A percentile compares a stretch with the other conserved stretches of the same genome.
These are phyloP conservation scores for Elmis aenea DNA, from an alignment of 2,888 invertebrate species.

Conservation along the genomic window DNA sequence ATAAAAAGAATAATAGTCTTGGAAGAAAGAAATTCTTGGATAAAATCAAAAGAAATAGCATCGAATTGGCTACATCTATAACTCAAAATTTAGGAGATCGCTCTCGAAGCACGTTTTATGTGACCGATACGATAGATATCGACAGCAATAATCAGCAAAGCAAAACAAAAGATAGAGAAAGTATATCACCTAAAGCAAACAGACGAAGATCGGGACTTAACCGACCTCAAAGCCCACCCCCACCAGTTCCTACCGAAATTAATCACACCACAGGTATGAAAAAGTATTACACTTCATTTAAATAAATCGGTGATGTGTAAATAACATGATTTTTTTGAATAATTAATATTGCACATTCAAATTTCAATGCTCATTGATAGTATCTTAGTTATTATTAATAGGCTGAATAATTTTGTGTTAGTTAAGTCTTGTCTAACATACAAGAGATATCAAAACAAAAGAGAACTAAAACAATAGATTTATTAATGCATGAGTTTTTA, in stretches of 20 bases:
- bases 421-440: too few species aligned
- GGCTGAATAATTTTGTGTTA: too few species aligned
- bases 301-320: too few species aligned
- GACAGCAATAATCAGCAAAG: conserved; percentile 37
- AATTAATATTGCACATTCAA: too few species aligned
- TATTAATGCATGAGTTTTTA: too few species aligned
- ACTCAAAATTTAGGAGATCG: conserved; percentile 42
- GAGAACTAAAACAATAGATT: too few species aligned
- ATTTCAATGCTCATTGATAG: too few species aligned
- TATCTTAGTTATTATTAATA: too few species aligned
- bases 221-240: conserved; percentile 43
- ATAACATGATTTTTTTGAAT: too few species aligned
- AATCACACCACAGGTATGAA: conserved; percentile 23
- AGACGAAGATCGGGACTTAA: neutral
- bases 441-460: too few species aligned
- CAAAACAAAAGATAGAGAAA: neutral
- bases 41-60: conserved; percentile 57
- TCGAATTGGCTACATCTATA: conserved; percentile 51
- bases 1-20: too few species aligned
- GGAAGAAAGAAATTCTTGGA: conserved; percentile 43
- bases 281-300: conserved; percentile 7
- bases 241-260: conserved; percentile 34
- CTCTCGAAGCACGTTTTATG: conserved; percentile 65
- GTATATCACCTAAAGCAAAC: neutral
- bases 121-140: conserved; percentile 62